Base-by-base conservation (phyloP, 2,888 invertebrate species). In the Mongoloraphidia duomilia region DNA sequence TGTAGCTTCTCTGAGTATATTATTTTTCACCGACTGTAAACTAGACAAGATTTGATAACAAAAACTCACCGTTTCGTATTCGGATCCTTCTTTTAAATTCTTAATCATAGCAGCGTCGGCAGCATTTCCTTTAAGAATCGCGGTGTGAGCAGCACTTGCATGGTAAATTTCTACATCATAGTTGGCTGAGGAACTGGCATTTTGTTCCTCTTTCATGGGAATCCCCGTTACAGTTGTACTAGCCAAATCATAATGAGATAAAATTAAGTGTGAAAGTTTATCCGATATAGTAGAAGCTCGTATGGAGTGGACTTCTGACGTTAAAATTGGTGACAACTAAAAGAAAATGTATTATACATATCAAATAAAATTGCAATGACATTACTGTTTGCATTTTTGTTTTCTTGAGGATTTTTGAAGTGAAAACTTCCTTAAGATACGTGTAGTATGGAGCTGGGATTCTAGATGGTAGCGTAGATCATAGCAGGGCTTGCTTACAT, bases 171-270 rank as follows among this genome's bases (percentile, higher is more conserved):
- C 97, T 0, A 98, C 98, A 64, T 98, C 97, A 62, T 98, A 98
- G 69, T 97, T 97, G 0, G 96, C 93, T 49, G 96, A 97, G 0
- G 93, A 92, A 64, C 91, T 91, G 1, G 95, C 94, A 66, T 96
- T 96, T 72, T 96, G 95, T 66, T 97, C 96, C 68, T 97, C 96
- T 74, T 98, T 98, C 98, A 98, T 98, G 2, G 98, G 98, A 59
- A 97, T 97, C 4, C 96, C 93, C 8, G 95, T 95, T 1, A 98
- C 96, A 0, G 96, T 96, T 1, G 97, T 98, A 50, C 90, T 92
- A 0, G 93, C 88, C 42, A 98, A 72, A 63, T 88, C 82, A 60
- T 92, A 96, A 64, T 97, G 95, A 3, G 82, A 79, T 57, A 89
- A 65, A 55, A 88, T 87, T 8, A 89, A 66, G 43, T 83, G 77